phyloP scores from a whole-genome alignment of 2,113 vertebrate species.

The Hippocampus zosterae region DNA sequence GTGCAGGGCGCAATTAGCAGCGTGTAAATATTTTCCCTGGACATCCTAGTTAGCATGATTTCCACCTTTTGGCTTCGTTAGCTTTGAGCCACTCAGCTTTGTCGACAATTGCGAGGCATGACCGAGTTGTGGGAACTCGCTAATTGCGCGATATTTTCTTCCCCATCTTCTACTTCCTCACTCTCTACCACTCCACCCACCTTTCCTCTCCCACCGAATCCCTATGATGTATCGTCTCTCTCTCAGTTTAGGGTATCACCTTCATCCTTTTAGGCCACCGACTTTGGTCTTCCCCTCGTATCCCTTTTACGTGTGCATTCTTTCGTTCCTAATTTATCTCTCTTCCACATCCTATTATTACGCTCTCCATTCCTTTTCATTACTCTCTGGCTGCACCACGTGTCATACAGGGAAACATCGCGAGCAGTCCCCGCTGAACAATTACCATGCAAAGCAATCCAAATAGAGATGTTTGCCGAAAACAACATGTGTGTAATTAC shows the following conservation, averaged over 20 bases:
- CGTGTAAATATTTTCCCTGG: conserved; percentile 68
- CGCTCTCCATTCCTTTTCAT: conserved; percentile 18
- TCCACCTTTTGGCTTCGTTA: conserved; percentile 72
- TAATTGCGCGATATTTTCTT: conserved; percentile 16
- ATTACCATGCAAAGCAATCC: conserved; percentile 88
- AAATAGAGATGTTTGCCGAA: conserved; percentile 99
- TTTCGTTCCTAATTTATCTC: conserved; percentile 58
- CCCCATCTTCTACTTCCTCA: conserved; percentile 34
- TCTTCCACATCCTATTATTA: conserved; percentile 47
- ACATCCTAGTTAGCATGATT: conserved; percentile 69
- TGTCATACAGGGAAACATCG: conserved; percentile 71
- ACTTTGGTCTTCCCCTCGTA: conserved; percentile 20
- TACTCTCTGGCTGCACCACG: conserved; percentile 40
- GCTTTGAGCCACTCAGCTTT: conserved; percentile 64
- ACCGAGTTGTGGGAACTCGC: conserved; percentile 67
- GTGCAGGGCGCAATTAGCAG: conserved; percentile 58
- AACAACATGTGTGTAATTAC: conserved; percentile 99
- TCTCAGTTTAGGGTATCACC: conserved; percentile 47
- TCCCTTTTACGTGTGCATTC: conserved; percentile 50
- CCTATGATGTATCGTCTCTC: conserved; percentile 57
- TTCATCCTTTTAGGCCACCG: conserved; percentile 34
- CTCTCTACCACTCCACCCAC: conserved; percentile 25
- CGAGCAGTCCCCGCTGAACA: conserved; percentile 81
- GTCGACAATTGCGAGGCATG: conserved; percentile 62
- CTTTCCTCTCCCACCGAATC: conserved; percentile 30